Conservation (phyloP, 2,888 invertebrate genomes). For the Pecten maximus region DNA sequence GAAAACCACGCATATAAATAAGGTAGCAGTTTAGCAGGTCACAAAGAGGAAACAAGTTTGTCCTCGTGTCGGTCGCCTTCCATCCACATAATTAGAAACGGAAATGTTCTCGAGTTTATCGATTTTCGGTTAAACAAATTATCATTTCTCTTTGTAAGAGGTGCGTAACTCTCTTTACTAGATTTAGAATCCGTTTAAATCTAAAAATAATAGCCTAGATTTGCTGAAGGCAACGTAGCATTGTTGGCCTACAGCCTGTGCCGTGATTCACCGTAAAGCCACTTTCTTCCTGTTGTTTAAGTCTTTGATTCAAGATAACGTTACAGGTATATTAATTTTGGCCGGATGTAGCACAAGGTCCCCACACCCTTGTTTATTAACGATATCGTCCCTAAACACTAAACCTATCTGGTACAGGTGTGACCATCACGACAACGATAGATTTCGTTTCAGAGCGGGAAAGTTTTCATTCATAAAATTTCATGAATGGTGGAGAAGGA, state of each 20-base stretch:
- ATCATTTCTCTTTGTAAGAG: not conserved
- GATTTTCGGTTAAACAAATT: not conserved
- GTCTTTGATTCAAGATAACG: not conserved
- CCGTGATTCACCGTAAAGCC: not conserved
- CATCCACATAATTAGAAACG: not conserved
- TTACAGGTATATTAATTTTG: not conserved
- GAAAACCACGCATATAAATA: too few relatives aligned
- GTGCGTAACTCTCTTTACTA: not conserved
- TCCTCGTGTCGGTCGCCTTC: too few relatives aligned
- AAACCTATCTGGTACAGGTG: not conserved
- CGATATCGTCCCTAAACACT: not conserved
- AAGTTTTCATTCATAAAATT: constrained; percentile 32
- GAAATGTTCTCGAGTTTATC: not conserved
- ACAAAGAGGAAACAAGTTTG: too few relatives aligned
- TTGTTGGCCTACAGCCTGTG: not conserved
- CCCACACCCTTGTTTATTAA: not conserved
- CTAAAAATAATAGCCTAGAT: not conserved
- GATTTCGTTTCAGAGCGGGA: not conserved
- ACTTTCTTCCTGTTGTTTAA: not conserved
- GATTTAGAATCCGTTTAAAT: not conserved
- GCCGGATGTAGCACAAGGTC: not conserved
- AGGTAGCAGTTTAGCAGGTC: too few relatives aligned
- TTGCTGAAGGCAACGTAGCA: not conserved
- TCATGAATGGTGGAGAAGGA: constrained; percentile 27
- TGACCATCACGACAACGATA: not conserved